Base-by-base conservation (phyloP, 2,797 vertebrate genomes). In the Poeciliopsis presidionis region DNA sequence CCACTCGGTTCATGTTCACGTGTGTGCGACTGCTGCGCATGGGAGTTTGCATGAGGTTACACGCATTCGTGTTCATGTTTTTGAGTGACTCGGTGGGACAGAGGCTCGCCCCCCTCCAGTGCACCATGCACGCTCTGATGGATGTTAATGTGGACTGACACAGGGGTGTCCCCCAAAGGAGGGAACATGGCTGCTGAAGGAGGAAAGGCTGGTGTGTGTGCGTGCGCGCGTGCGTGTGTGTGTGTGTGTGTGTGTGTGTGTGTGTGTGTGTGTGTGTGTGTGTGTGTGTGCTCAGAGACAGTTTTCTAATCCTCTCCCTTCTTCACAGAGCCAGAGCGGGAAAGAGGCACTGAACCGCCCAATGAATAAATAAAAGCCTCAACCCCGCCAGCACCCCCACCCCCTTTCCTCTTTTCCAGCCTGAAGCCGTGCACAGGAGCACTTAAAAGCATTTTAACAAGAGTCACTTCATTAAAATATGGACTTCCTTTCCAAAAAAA, bases 401-500 rank as follows among this genome's bases (percentile, higher is more conserved):
- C 84, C 81, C 74, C 57, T 75, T 82, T 65, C 80, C 85, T 87
- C 77, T 77, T 87, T 83, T 87, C 76, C 85, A 89, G 87, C 93
- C 93, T 71, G 72, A 82, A 93, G 92, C 92, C 81, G 87, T 91
- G 90, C 88, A 91, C 93, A 94, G 92, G 91, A 95, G 93, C 94
- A 94, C 95, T 95, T 95, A 95, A 94, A 94, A 95, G 92, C 92
- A 91, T 95, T 95, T 95, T 94, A 94, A 95, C 94, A 95, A 95
- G 93, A 94, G 90, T 94, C 93, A 94, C 92, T 95, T 95, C 94
- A 96, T 96, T 96, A 96, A 96, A 96, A 95, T 95, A 96, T 95
- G 95, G 93, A 95, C 93, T 93, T 95, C 92, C 93, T 93, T 91
- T 94, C 88, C 80, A 75, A 89, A 70, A 91, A 92, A 33, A 33